A percentile compares a stretch with the other conserved stretches of the same genome.
These are phyloP conservation scores for Pristionchus pacificus DNA, from an alignment of 1,140 invertebrate species.

Conservation along the genomic window DNA sequence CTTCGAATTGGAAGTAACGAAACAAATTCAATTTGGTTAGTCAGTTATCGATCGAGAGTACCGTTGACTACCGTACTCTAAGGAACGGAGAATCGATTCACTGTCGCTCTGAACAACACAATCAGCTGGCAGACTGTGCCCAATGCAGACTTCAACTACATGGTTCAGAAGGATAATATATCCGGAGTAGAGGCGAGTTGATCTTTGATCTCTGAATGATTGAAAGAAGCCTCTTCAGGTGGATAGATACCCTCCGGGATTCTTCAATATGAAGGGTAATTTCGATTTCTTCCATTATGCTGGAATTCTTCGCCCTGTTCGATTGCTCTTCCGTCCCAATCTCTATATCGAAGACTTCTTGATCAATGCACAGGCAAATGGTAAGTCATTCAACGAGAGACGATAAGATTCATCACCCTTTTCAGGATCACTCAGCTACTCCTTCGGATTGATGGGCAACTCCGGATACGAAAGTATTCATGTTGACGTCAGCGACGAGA, in stretches of 20 bases:
- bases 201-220: too few species aligned
- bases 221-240: too few species aligned
- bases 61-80: too few species aligned
- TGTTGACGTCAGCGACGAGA: too few species aligned
- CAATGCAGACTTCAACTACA: slow-evolving; percentile 56
- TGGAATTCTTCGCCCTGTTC: slow-evolving; percentile 85
- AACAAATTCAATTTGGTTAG: slow-evolving; percentile 38
- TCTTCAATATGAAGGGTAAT: slow-evolving; percentile 60
- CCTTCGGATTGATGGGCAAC: too few species aligned
- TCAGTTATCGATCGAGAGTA: too few species aligned
- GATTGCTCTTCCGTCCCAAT: slow-evolving; percentile 79
- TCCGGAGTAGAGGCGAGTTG: too few species aligned
- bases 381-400: background rate
- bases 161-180: too few species aligned
- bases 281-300: slow-evolving; percentile 99
- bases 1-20: slow-evolving; percentile 80
- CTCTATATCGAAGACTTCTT: slow-evolving; percentile 64
- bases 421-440: background rate
- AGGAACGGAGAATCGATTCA: too few species aligned
- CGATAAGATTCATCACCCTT: background rate
- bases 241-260: background rate
- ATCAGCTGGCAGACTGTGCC: slow-evolving; percentile 65
- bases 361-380: background rate
- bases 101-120: slow-evolving; percentile 89
- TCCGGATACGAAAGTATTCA: too few species aligned